Evolutionary conservation across 1,140 invertebrate genomes (phyloP), one percentile per base, ranked within the genome.

Genomic region (Physella acuta): DNA sequence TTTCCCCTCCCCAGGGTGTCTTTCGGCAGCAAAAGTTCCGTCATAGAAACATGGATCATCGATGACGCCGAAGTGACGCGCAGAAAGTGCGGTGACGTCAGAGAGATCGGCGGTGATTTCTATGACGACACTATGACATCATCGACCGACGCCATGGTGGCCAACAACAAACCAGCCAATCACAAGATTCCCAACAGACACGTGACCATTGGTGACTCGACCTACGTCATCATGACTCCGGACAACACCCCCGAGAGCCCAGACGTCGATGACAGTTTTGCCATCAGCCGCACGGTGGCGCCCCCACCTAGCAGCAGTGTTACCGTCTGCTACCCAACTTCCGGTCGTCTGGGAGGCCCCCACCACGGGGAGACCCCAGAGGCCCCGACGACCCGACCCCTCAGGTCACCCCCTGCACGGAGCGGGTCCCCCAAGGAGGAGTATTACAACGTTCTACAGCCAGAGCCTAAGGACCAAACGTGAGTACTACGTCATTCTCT

Each of bases 21-120:
- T 4, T 80, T 80, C 60, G 76, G 78, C 37, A 77, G 75, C 70
- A 77, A 77, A 66, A 75, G 75, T 26, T 78, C 78, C 11, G 74
- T 80, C 73, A 76, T 79, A 26, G 75, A 80, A 68, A 80, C 78
- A 24, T 75, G 77, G 73, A 76, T 80, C 60, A 78, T 78, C 36
- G 77, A 80, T 37, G 75, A 80, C 30, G 3, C 14, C 20, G 31
- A 16, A 34, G 26, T 34, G 28, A 53, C 26, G 5, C 44, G 5
- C 4, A 16, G 17, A 20, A 65, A 20, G 4, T 36, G 49, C 51
- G 31, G 28, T 11, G 49, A 53, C 8, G 26, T 53, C 28, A 65
- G 4, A 11, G 30, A 53, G 8, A 28, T 28, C 16, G 24, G 37
- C 17, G 24, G 26, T 2, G 63, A 30, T 31, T 65, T 65, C 31